Base-by-base conservation (phyloP, 1,140 invertebrate species). In the Pararge aegeria region DNA sequence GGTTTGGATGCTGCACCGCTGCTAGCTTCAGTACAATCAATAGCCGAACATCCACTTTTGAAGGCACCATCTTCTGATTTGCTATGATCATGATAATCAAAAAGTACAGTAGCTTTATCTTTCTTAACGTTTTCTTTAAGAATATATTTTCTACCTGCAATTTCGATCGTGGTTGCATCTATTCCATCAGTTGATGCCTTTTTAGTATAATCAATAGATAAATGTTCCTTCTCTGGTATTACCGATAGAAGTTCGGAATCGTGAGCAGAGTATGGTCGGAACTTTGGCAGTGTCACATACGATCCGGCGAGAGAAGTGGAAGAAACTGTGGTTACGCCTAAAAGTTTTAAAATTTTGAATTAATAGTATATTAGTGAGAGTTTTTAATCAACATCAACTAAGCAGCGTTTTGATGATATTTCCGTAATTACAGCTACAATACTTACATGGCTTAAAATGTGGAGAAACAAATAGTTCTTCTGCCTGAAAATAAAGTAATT, bases 291-390 rank as follows among this genome's bases (percentile, higher is more conserved):
- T 3, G 21, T 30, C 2, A 75, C 9, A 40, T 64, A 68, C 0
- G 77, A 80, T 12, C 77, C 77, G 15, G 77, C 74, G 0, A 78
- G 57, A 0, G 74, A 71, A 12, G 56, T 58, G 1, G 66, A 70
- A 0, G 76, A 79, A 4, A 54, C 40, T 40, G 64, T 73, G 1
- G 20, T 27, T n/a, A 56, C 10, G 49, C 49, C 70, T 76, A 61
- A 10, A 59, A 61, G 7, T 4, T 24, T 24, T 24, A 4, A 4
- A 7, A 7, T 24, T 24, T 24, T n/a, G n/a, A n/a, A n/a, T n/a
- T n/a, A n/a, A n/a, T n/a, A n/a, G n/a, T n/a, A n/a, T n/a, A n/a
- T n/a, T n/a, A n/a, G n/a, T n/a, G n/a, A n/a, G n/a, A n/a, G n/a
- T n/a, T n/a, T n/a, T n/a, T n/a, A n/a, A n/a, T n/a, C n/a, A n/a